Evolutionary conservation across 1,140 invertebrate genomes (phyloP).

Genomic region (Drosophila bifasciata): DNA sequence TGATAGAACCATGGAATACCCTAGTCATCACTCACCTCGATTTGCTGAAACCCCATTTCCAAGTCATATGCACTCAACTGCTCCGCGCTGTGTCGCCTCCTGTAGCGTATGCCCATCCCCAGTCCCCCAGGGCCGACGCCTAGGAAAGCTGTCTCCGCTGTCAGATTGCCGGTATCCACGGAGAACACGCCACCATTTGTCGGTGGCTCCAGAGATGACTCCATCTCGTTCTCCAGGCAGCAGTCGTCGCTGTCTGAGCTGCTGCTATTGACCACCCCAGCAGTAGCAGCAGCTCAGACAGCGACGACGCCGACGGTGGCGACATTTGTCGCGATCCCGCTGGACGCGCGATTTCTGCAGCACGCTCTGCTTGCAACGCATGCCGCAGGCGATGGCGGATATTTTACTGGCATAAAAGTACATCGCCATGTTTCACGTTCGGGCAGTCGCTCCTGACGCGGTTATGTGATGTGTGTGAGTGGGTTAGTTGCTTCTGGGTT

Average conservation of each 20-base stretch:
- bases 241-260: constrained; percentile 64
- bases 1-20: background rate
- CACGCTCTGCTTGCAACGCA: constrained; percentile 78
- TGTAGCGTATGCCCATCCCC: constrained; percentile 43
- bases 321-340: constrained; percentile 84
- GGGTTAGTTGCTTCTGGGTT: constrained; percentile 3
- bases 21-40: constrained; percentile 50
- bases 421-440: constrained; percentile 84
- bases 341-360: constrained; percentile 84
- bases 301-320: constrained; percentile 20
- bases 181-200: constrained; percentile 51
- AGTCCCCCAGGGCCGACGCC: constrained; percentile 6
- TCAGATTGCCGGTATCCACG: constrained; percentile 46
- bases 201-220: background rate
- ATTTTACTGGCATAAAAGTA: constrained; percentile 84
- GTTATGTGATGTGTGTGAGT: constrained; percentile 69
- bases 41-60: constrained; percentile 71
- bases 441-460: constrained; percentile 57
- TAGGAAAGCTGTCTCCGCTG: constrained; percentile 33
- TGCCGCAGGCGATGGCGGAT: constrained; percentile 82
- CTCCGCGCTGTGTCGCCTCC: constrained; percentile 70
- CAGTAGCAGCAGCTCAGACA: constrained; percentile 55
- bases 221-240: constrained; percentile 31
- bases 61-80: constrained; percentile 70
- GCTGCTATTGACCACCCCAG: constrained; percentile 38